Percentiles rank a stretch among this genome's conserved stretches.
These are phyloP conservation scores for Eubasilissa regina DNA, from an alignment of 1,140 invertebrate species.

Conservation along the genomic window DNA sequence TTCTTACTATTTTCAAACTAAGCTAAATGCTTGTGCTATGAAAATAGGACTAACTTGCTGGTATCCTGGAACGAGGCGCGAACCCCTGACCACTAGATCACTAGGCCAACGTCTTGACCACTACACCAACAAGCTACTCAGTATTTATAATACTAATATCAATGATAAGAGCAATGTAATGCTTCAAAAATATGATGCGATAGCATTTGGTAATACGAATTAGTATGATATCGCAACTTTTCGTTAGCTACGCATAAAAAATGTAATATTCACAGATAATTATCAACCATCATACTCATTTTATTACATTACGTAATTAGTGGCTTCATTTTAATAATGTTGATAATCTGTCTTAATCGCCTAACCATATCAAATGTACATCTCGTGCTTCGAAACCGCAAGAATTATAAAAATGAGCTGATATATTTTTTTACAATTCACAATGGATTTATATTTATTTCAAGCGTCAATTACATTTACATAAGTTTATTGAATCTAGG, in stretches of 20 bases:
- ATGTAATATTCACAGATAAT: conserved; percentile 4
- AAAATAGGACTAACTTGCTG: too few species aligned
- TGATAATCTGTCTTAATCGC: conserved; percentile 16
- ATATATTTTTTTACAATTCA: not conserved
- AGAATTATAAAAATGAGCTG: too few species aligned
- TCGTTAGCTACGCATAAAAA: not conserved
- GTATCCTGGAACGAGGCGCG: too few species aligned
- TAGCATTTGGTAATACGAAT: not conserved
- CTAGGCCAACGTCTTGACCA: too few species aligned
- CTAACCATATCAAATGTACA: not conserved
- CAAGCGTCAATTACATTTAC: not conserved
- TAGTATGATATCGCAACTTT: not conserved
- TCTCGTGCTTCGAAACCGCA: not conserved
- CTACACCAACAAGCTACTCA: too few species aligned
- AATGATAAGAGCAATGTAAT: not conserved
- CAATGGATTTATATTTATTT: not conserved
- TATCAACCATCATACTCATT: not conserved
- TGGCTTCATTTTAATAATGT: conserved; percentile 17
- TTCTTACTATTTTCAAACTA: too few species aligned
- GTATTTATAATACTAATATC: too few species aligned
- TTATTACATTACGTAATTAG: conserved; percentile 20
- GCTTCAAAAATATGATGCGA: not conserved
- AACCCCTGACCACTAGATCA: too few species aligned
- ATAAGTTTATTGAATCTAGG: not conserved
- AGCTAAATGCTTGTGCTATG: too few species aligned